phyloP scores from a whole-genome alignment of 1,140 invertebrate genomes.

The Bombus polaris region DNA sequence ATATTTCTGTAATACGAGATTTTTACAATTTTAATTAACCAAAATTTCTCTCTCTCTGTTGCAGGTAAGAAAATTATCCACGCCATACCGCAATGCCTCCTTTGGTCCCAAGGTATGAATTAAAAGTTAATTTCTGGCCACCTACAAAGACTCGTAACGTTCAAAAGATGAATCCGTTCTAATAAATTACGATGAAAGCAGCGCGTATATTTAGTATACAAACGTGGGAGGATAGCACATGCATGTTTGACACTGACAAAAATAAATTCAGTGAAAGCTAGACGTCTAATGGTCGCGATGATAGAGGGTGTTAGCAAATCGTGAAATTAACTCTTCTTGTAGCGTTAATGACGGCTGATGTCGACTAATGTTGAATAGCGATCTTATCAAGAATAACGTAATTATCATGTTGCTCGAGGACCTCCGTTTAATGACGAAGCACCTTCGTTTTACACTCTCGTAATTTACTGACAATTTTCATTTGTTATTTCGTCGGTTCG shows the following conservation, averaged over 20 bases:
- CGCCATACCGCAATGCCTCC: too few relatives aligned
- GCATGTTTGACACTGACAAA: not conserved
- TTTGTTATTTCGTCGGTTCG: constrained; percentile 10
- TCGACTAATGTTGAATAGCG: constrained; percentile 45
- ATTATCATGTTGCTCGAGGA: constrained; percentile 59
- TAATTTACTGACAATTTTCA: constrained; percentile 28
- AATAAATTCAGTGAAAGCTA: constrained; percentile 32
- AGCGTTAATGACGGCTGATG: constrained; percentile 46
- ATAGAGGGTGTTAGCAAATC: constrained; percentile 63
- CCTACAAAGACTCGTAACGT: too few relatives aligned
- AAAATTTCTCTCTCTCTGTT: constrained; percentile 41
- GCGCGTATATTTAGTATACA: too few relatives aligned
- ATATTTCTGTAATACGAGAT: too few relatives aligned
- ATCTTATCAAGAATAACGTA: constrained; percentile 70
- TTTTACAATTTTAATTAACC: not conserved
- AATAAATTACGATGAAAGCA: not conserved
- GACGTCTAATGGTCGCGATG: constrained; percentile 47
- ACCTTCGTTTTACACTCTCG: constrained; percentile 34
- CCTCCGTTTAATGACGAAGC: constrained; percentile 60
- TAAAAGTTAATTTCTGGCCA: not conserved
- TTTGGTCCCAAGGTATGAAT: constrained; percentile 6
- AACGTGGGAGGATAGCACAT: constrained; percentile 43
- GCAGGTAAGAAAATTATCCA: constrained; percentile 50
- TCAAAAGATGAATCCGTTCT: not conserved
- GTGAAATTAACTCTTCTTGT: constrained; percentile 53